A percentile compares a stretch with the other conserved stretches of the same genome.
phyloP scores from a whole-genome alignment of 2,888 invertebrate species.

The Baccha elongata region DNA sequence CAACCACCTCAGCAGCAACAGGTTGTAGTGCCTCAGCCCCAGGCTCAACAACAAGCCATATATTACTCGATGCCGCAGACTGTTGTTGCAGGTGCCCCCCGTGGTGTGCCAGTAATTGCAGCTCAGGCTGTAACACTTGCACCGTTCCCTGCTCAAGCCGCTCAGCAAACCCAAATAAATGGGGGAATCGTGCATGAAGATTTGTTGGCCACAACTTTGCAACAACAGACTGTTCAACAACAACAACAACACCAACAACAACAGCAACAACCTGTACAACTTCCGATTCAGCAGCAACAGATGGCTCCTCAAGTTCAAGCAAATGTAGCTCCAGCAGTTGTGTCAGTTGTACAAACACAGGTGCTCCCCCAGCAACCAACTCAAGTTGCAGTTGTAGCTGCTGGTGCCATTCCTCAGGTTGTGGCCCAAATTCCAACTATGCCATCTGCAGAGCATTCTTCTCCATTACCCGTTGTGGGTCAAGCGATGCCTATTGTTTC shows the following conservation, averaged over 20 bases:
- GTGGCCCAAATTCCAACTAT: conserved; percentile 51
- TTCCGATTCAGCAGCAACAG: conserved; percentile 58
- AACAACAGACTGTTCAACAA: conserved; percentile 73
- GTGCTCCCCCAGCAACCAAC: conserved; percentile 56
- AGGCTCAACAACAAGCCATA: conserved; percentile 76
- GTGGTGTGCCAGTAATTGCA: conserved; percentile 79
- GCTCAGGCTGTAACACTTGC: conserved; percentile 74
- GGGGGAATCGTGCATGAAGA: conserved; percentile 82
- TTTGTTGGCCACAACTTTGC: conserved; percentile 78
- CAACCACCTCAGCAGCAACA: conserved; percentile 73
- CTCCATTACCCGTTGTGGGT: conserved; percentile 58
- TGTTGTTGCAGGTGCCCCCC: conserved; percentile 76
- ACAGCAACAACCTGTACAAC: conserved; percentile 42
- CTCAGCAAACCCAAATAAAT: conserved; percentile 79
- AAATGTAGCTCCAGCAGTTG: conserved; percentile 74
- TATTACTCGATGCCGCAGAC: conserved; percentile 80
- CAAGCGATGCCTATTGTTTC: conserved; percentile 44
- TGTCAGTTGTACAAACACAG: conserved; percentile 67
- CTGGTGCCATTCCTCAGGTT: conserved; percentile 57
- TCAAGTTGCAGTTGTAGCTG: conserved; percentile 57
- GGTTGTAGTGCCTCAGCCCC: conserved; percentile 77
- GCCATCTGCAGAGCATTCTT: conserved; percentile 53
- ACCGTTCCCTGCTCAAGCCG: conserved; percentile 77
- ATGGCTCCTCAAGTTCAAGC: conserved; percentile 75
- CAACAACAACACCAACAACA: conserved; percentile 45